Conservation (phyloP, 2,797 vertebrate species). For the Myotis pilosus region DNA sequence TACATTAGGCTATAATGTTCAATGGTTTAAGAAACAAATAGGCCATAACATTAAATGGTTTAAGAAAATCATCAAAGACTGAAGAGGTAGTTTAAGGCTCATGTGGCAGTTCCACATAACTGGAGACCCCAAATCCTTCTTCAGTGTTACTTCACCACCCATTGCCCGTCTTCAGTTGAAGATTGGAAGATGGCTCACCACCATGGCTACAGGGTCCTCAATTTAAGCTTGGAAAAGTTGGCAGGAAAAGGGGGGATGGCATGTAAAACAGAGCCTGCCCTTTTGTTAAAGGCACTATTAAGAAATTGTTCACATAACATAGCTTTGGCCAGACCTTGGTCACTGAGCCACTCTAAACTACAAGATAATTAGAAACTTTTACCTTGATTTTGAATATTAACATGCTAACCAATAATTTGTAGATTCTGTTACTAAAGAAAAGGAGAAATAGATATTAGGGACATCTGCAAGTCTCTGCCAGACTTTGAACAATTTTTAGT, state of each 20-base stretch:
- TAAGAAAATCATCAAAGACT: not conserved
- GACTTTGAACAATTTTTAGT: not conserved
- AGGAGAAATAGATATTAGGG: not conserved
- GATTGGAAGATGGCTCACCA: not conserved
- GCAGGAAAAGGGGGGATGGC: rapidly evolving
- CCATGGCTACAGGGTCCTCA: not conserved
- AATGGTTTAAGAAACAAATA: not conserved
- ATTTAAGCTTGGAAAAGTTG: not conserved
- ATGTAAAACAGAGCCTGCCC: not conserved
- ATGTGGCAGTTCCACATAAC: not conserved
- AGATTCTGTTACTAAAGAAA: not conserved
- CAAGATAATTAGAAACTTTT: not conserved
- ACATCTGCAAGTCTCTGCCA: not conserved
- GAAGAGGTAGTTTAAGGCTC: not conserved
- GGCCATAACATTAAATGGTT: not conserved
- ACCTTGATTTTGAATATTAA: not conserved
- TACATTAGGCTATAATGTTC: not conserved
- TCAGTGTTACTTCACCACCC: not conserved
- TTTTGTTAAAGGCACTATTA: not conserved
- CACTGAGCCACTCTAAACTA: not conserved
- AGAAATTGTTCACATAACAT: not conserved
- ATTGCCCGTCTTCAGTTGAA: too few relatives aligned
- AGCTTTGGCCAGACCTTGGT: not conserved
- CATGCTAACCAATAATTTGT: not conserved
- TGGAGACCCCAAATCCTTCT: not conserved